phyloP scores from a whole-genome alignment of 2,113 vertebrate species.

The Ceratotherium simum region DNA sequence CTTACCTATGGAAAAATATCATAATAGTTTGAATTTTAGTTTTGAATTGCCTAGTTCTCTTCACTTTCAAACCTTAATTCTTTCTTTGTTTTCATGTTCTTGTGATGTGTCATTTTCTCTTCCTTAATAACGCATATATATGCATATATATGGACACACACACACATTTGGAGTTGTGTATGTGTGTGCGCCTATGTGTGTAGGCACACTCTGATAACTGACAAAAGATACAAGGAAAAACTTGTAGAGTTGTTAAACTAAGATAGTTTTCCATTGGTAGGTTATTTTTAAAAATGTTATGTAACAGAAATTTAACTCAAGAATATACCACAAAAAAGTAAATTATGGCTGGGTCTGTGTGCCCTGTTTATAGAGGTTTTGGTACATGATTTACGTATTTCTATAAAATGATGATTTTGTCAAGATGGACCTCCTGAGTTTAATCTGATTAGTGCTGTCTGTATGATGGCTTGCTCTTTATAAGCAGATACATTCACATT shows the following conservation, averaged over 20 bases:
- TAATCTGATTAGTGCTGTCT: slow-evolving; percentile 80
- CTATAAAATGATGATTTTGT: slow-evolving; percentile 79
- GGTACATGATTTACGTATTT: slow-evolving; percentile 78
- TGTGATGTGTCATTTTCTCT: background rate
- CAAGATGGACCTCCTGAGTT: slow-evolving; percentile 78
- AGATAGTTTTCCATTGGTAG: background rate
- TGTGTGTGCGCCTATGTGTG: background rate
- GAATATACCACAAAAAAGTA: slow-evolving; percentile 31
- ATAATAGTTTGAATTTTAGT: slow-evolving; percentile 30
- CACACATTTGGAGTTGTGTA: background rate
- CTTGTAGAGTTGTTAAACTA: background rate
- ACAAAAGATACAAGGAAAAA: background rate
- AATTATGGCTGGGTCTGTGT: background rate
- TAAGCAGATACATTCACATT: slow-evolving; percentile 83
- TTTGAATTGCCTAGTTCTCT: background rate
- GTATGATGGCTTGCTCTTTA: slow-evolving; percentile 82
- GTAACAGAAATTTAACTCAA: background rate
- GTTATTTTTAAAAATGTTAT: background rate
- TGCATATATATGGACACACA: background rate
- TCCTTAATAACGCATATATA: background rate
- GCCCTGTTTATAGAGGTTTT: slow-evolving; percentile 50
- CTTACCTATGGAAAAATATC: slow-evolving; percentile 9
- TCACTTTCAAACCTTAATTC: slow-evolving; percentile 4
- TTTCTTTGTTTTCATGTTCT: slow-evolving; percentile 60
- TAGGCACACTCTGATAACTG: background rate